phyloP scores from a whole-genome alignment of 2,113 vertebrate species.

The Aegotheles bennettii region DNA sequence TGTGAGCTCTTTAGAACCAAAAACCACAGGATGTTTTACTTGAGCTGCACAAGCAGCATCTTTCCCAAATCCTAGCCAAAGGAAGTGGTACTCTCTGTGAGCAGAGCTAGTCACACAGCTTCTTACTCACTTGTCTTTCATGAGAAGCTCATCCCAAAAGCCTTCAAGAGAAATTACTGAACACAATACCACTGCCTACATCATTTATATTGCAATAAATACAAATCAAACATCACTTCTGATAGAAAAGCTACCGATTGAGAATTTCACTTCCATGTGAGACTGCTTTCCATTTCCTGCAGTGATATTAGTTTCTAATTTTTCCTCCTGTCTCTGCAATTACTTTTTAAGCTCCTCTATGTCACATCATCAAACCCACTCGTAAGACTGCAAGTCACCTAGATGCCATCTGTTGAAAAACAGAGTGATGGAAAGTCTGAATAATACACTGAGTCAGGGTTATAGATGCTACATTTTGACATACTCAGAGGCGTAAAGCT shows the following conservation, averaged over 20 bases:
- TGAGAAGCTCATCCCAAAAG: neutral
- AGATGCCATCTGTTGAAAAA: slow-evolving; percentile 51
- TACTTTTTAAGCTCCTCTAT: slow-evolving; percentile 24
- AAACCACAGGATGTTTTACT: slow-evolving; percentile 46
- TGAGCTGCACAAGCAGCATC: neutral
- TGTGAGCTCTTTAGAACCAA: neutral
- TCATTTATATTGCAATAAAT: slow-evolving; percentile 21
- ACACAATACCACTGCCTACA: neutral
- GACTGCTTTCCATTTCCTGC: neutral
- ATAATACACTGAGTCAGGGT: slow-evolving; percentile 36
- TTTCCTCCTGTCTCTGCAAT: slow-evolving; percentile 16
- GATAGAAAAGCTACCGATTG: neutral
- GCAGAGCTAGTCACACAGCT: neutral
- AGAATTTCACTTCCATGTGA: neutral
- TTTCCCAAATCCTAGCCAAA: neutral
- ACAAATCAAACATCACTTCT: slow-evolving; percentile 35
- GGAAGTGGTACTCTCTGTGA: neutral
- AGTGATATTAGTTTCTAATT: slow-evolving; percentile 18
- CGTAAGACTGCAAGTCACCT: slow-evolving; percentile 27
- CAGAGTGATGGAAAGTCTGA: slow-evolving; percentile 53
- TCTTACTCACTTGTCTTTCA: neutral
- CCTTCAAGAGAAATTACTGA: neutral
- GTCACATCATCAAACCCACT: slow-evolving; percentile 21
- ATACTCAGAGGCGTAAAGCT: neutral
- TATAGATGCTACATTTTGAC: slow-evolving; percentile 41